phyloP scores from a whole-genome alignment of 2,888 invertebrate genomes.

The Drosophila borealis region DNA sequence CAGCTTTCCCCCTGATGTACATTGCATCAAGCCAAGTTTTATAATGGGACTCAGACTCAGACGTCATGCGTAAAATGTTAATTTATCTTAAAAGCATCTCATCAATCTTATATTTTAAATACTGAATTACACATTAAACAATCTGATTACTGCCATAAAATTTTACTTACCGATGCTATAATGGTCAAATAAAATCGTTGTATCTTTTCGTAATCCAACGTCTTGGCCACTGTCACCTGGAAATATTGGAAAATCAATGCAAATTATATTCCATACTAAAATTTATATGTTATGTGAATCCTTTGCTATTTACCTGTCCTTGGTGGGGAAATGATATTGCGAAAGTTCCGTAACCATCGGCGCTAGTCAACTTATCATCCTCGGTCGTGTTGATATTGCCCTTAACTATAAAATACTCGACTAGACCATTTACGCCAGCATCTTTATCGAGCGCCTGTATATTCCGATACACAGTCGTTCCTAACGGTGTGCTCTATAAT shows the following conservation, averaged over 20 bases:
- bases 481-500: slow-evolving; percentile 93
- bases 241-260: slow-evolving; percentile 12
- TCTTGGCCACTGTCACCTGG: slow-evolving; percentile 92
- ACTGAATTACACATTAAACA: background rate
- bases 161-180: slow-evolving; percentile 92
- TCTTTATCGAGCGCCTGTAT: slow-evolving; percentile 93
- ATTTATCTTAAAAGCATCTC: too few species aligned
- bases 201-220: slow-evolving; percentile 94
- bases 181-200: slow-evolving; percentile 95
- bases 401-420: slow-evolving; percentile 93
- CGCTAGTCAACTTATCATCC: slow-evolving; percentile 88
- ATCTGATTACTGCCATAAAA: slow-evolving; percentile 21
- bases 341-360: slow-evolving; percentile 93
- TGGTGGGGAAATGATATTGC: slow-evolving; percentile 94
- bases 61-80: too few species aligned
- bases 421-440: slow-evolving; percentile 94
- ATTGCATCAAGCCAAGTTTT: too few species aligned
- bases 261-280: background rate
- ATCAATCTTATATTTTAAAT: too few species aligned
- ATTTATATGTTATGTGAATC: background rate
- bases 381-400: slow-evolving; percentile 85
- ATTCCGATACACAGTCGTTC: slow-evolving; percentile 93
- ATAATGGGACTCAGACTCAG: too few species aligned
- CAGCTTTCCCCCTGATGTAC: too few species aligned
- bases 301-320: slow-evolving; percentile 87